These are phyloP conservation scores for Drosophila nannoptera DNA, from an alignment of 1,140 invertebrate species.

Conservation along the genomic window DNA sequence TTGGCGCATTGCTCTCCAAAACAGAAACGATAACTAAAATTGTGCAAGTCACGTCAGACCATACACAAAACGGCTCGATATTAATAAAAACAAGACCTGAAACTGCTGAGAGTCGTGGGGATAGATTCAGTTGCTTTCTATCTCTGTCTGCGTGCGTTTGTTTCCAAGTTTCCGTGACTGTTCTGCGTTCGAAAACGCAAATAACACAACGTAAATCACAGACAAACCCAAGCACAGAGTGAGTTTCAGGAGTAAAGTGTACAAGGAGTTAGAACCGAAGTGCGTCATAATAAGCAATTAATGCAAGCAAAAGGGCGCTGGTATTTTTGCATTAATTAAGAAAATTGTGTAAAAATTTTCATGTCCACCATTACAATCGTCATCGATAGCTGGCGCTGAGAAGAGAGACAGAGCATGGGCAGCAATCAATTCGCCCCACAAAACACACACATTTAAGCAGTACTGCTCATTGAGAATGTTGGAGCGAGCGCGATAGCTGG, in stretches of 20 bases:
- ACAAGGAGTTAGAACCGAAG: conserved; percentile 32
- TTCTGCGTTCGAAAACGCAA: conserved; percentile 52
- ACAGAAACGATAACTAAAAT: conserved; percentile 1
- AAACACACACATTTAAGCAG: conserved; percentile 28
- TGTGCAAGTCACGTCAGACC: conserved; percentile 27
- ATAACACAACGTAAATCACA: conserved; percentile 55
- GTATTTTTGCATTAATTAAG: conserved; percentile 68
- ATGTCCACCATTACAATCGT: conserved; percentile 66
- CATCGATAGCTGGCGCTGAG: conserved; percentile 43
- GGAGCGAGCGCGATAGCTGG: conserved; percentile 50
- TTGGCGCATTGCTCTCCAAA: conserved; percentile 2
- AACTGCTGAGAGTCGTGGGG: conserved; percentile 27
- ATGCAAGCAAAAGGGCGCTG: conserved; percentile 34
- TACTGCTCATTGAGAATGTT: conserved; percentile 17
- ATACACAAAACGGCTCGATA: conserved; percentile 38
- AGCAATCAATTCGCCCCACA: conserved; percentile 42
- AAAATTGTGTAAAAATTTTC: conserved; percentile 76
- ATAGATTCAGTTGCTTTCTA: conserved; percentile 58
- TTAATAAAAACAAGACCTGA: conserved; percentile 58
- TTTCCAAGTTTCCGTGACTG: conserved; percentile 49
- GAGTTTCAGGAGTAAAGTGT: conserved; percentile 33
- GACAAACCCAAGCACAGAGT: conserved; percentile 33
- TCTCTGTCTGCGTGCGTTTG: conserved; percentile 69
- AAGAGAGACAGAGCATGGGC: conserved; percentile 51
- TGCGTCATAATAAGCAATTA: conserved; percentile 43